Evolutionary conservation across 2,888 invertebrate species (phyloP).

Genomic region (Hedya salicella): DNA sequence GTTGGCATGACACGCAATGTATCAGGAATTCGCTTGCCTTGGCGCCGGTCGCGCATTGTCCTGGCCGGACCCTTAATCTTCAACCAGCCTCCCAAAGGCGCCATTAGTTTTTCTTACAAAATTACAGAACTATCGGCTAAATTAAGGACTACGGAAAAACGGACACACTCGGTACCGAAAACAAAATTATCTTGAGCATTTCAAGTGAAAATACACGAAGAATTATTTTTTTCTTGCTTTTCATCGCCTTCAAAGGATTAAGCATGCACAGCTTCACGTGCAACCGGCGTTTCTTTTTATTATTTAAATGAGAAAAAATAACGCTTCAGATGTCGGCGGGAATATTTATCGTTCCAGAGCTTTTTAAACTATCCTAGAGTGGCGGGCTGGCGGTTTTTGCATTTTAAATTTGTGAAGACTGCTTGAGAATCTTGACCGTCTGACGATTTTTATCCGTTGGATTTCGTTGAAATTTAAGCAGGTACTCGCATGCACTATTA

Average conservation of each 20-base stretch:
- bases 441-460: background rate
- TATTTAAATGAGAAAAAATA: background rate
- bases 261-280: background rate
- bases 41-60: too few species aligned
- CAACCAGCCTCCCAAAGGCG: background rate
- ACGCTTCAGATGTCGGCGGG: background rate
- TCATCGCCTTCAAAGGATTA: background rate
- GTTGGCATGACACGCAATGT: too few species aligned
- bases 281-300: background rate
- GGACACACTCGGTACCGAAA: constrained; percentile 11
- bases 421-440: background rate
- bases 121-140: constrained; percentile 15
- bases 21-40: too few species aligned
- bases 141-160: constrained; percentile 14
- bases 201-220: constrained; percentile 9
- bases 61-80: too few species aligned
- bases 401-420: background rate
- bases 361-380: background rate
- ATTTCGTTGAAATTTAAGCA: background rate
- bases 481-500: too few species aligned
- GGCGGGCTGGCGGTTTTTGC: background rate
- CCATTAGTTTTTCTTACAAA: constrained; percentile 1
- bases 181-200: constrained; percentile 19
- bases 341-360: constrained; percentile 3
- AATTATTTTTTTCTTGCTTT: background rate